Percentiles rank a stretch among this genome's conserved stretches.
Evolutionary conservation across 2,797 vertebrate genomes (phyloP).

Genomic region (Neostethus bicornis): DNA sequence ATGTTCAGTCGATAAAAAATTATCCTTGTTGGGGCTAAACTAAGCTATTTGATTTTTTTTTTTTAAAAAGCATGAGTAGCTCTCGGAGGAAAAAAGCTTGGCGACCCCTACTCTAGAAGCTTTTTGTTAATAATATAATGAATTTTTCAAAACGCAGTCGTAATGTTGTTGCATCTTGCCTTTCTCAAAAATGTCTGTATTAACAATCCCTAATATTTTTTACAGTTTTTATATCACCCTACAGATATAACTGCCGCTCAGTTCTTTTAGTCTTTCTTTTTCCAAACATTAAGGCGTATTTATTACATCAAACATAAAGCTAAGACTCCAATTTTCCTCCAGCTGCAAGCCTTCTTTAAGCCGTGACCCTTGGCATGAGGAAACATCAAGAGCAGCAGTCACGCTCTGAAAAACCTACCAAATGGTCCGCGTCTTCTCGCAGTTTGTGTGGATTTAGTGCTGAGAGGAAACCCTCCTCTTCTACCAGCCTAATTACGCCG

Average conservation of each 20-base stretch:
- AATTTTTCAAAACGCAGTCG: too few relatives aligned
- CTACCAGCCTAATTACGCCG: constrained; percentile 70
- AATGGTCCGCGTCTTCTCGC: constrained; percentile 50
- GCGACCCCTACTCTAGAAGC: too few relatives aligned
- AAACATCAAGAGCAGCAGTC: constrained; percentile 57
- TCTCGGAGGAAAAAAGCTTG: too few relatives aligned
- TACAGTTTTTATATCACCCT: neutral
- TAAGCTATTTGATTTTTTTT: too few relatives aligned
- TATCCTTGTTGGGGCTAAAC: too few relatives aligned
- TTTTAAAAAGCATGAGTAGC: too few relatives aligned
- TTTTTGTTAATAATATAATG: too few relatives aligned
- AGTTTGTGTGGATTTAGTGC: constrained; percentile 50
- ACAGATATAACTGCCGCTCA: neutral
- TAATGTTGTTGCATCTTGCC: too few relatives aligned
- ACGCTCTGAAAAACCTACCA: constrained; percentile 53
- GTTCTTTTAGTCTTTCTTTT: constrained; percentile 4
- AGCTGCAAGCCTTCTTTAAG: constrained; percentile 28
- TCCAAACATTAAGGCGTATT: constrained; percentile 7
- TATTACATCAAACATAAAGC: constrained; percentile 22
- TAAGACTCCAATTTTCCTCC: constrained; percentile 19
- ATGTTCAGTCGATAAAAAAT: too few relatives aligned
- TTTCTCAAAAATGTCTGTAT: too few relatives aligned
- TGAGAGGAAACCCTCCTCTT: constrained; percentile 51
- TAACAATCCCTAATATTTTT: too few relatives aligned
- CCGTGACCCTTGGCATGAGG: constrained; percentile 55